Conservation (phyloP, 2,797 vertebrate genomes). For the Gobionotothen gibberifrons region DNA sequence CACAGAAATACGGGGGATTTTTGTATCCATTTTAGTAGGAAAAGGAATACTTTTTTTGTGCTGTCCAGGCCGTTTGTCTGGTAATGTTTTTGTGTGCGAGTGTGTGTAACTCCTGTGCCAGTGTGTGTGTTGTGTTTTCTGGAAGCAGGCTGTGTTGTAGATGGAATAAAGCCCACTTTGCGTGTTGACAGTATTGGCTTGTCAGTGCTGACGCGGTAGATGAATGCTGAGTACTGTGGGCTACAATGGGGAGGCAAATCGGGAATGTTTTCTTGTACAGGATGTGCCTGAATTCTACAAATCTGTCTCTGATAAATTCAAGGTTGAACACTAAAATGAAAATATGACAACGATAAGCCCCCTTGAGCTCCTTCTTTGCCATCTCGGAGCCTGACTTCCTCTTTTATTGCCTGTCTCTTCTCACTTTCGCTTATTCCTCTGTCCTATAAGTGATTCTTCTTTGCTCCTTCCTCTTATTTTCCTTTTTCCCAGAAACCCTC, state of each 20-base stretch:
- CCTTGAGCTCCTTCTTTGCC: conserved; percentile 35
- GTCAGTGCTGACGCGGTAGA: conserved; percentile 60
- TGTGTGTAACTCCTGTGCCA: conserved; percentile 42
- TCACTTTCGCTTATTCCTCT: conserved; percentile 27
- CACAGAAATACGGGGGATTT: neutral
- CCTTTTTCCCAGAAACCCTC: conserved; percentile 35
- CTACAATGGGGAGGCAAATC: conserved; percentile 31
- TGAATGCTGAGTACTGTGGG: conserved; percentile 52
- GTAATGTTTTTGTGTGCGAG: conserved; percentile 31
- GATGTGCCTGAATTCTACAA: conserved; percentile 42
- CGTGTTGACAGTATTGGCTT: conserved; percentile 70
- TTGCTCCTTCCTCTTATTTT: conserved; percentile 44
- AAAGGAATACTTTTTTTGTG: conserved; percentile 35
- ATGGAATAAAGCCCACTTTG: conserved; percentile 66
- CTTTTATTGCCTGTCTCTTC: conserved; percentile 30
- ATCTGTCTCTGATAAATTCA: conserved; percentile 54
- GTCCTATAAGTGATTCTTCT: conserved; percentile 46
- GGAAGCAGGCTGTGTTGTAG: conserved; percentile 45
- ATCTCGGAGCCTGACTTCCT: conserved; percentile 31
- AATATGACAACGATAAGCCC: conserved; percentile 51
- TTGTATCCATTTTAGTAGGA: conserved; percentile 26
- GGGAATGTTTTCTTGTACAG: conserved; percentile 18
- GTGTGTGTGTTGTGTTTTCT: conserved; percentile 51
- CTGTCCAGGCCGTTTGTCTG: conserved; percentile 15
- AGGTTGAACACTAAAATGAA: conserved; percentile 58